Evolutionary conservation across 2,113 vertebrate genomes (phyloP), one percentile per base, ranked within the genome.

Genomic region (Crotalus viridis): DNA sequence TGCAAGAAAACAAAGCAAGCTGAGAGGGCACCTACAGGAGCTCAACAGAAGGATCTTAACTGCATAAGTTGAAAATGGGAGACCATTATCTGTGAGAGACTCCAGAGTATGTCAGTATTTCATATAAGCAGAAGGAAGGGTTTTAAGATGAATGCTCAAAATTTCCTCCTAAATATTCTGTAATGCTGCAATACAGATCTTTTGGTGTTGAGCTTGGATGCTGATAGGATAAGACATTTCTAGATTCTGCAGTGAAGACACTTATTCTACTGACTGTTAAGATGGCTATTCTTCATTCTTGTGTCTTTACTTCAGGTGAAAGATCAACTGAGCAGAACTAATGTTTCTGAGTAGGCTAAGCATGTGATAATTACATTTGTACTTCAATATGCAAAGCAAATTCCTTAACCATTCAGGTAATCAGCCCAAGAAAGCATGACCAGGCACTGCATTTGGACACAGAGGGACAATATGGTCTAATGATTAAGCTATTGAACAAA

Each of bases 51-150:
- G 4, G 22, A 5, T 21, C 22, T n/a, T 10, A 22, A n/a, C 4
- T 39, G 54, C 7, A 2, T 81, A 28, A 48, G 15, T 10, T n/a
- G 15, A 1, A 21, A 56, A 39, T 0, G 15, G n/a, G 33, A 81
- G 13, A 81, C 17, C 17, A 33, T n/a, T 19, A 81, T 19, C 5
- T 39, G n/a, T 81, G 69, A 81, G n/a, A 81, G 69, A 39, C 69
- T 81, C 1, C 17, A 39, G 69, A 46, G 57, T 46, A 3, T 0
- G 0, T 54, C 0, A 0, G 74, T 33, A 2, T 89, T 39, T 64
- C 59, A 0, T 0, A 33, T 7, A 0, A 0, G 8, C 3, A 88
- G 54, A n/a, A 90, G 4, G 3, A 87, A 10, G 9, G 59, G 26
- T 12, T 61, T 86, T 43, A 24, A 15, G 57, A 39, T 55, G 52